These are phyloP conservation scores for Cercopithecus neglectus DNA, from an alignment of 2,797 vertebrate species.

Conservation along the genomic window DNA sequence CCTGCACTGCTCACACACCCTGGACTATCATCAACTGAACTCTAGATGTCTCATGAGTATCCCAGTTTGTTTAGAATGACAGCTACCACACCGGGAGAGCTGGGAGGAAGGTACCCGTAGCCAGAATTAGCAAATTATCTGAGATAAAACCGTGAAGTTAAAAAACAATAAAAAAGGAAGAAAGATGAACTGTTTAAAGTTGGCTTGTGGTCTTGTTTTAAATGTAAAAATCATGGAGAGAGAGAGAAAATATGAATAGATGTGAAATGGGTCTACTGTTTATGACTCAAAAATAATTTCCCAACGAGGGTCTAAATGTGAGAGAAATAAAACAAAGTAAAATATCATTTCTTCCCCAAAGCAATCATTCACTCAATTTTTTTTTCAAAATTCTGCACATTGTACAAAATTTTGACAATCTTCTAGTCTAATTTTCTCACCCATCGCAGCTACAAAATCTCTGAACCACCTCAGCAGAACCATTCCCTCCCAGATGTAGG, in stretches of 20 bases:
- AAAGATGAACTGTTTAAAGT: background rate
- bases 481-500: background rate
- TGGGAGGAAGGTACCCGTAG: background rate
- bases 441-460: background rate
- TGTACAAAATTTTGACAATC: background rate
- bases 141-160: background rate
- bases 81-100: background rate
- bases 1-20: constrained; percentile 39
- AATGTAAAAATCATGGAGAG: background rate
- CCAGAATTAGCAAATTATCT: background rate
- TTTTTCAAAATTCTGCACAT: background rate
- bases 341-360: background rate
- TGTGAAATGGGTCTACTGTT: background rate
- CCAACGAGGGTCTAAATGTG: background rate
- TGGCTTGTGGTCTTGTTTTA: background rate
- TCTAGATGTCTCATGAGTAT: background rate
- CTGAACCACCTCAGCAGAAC: background rate
- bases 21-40: constrained; percentile 39
- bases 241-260: background rate
- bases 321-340: constrained; percentile 15
- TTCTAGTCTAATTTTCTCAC: background rate
- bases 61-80: background rate
- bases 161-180: background rate
- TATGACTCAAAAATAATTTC: background rate
- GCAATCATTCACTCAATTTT: background rate